These are phyloP conservation scores for Protosalanx chinensis DNA, from an alignment of 2,797 vertebrate genomes.

Conservation along the genomic window DNA sequence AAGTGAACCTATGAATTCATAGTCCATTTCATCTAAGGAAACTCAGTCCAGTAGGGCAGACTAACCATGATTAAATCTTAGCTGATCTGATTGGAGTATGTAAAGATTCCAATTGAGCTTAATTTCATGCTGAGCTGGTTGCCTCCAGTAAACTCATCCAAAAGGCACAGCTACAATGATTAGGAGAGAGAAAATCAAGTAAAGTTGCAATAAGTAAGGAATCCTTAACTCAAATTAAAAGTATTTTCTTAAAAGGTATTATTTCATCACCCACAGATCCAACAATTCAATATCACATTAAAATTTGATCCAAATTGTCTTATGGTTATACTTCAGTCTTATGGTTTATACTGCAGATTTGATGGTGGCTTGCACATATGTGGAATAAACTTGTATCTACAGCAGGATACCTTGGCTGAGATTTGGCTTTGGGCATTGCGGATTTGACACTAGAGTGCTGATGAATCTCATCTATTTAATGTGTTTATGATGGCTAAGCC, in stretches of 20 bases:
- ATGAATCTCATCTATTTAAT: constrained; percentile 80
- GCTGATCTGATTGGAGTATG: constrained; percentile 72
- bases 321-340: no score
- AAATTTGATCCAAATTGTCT: no score
- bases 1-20: constrained; percentile 74
- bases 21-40: constrained; percentile 71
- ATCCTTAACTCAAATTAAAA: constrained; percentile 58
- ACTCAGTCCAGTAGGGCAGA: constrained; percentile 61
- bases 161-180: constrained; percentile 62
- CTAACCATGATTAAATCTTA: constrained; percentile 70
- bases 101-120: constrained; percentile 68
- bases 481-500: constrained; percentile 77
- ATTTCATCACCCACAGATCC: constrained; percentile 65
- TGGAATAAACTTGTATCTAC: constrained; percentile 24
- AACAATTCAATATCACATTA: constrained; percentile 64
- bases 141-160: constrained; percentile 69
- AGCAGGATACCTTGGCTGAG: constrained; percentile 49
- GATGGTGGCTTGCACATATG: constrained; percentile 27
- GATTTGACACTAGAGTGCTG: constrained; percentile 78
- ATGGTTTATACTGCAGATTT: constrained; percentile 20
- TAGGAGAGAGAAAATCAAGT: constrained; percentile 62
- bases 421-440: constrained; percentile 66
- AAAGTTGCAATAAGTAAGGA: constrained; percentile 49
- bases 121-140: constrained; percentile 76
- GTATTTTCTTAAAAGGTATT: constrained; percentile 75